phyloP scores from a whole-genome alignment of 2,113 vertebrate species.

The Eira barbara region DNA sequence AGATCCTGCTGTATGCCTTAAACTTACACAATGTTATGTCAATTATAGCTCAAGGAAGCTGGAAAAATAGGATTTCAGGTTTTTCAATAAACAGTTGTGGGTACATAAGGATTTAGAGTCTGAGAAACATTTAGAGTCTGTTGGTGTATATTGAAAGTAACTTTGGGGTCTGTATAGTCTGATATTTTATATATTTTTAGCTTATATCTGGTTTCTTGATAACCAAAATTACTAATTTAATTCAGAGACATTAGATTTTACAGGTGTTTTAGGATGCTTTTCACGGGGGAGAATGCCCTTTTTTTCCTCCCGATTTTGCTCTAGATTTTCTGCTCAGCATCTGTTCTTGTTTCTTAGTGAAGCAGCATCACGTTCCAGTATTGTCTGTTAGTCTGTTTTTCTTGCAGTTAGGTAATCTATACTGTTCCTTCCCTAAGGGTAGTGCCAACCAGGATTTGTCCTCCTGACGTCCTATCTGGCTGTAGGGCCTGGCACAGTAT shows the following conservation, averaged over 20 bases:
- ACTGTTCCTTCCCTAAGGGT: not conserved
- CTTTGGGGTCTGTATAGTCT: not conserved
- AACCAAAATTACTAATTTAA: not conserved
- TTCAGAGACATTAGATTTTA: not conserved
- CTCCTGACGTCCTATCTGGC: not conserved
- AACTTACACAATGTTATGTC: not conserved
- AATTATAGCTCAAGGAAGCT: not conserved
- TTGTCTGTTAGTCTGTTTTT: not conserved
- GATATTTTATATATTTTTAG: not conserved
- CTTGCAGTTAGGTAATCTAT: not conserved
- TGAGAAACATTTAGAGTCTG: not conserved
- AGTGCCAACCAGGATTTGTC: not conserved
- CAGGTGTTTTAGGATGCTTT: not conserved
- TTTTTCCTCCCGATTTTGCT: not conserved
- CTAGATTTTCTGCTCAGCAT: not conserved
- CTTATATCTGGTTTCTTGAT: not conserved
- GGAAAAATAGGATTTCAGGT: not conserved
- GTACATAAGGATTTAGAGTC: no score
- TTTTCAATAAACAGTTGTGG: not conserved
- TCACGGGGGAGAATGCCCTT: not conserved
- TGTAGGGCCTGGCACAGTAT: not conserved
- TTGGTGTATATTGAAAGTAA: not conserved
- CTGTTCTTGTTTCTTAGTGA: not conserved
- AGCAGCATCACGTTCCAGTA: not conserved
- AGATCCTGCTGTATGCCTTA: not conserved